Percentiles rank a stretch among this genome's conserved stretches.
phyloP scores from a whole-genome alignment of 92 coral and sea anemone genomes.

The Parazoanthus atlanticus region DNA sequence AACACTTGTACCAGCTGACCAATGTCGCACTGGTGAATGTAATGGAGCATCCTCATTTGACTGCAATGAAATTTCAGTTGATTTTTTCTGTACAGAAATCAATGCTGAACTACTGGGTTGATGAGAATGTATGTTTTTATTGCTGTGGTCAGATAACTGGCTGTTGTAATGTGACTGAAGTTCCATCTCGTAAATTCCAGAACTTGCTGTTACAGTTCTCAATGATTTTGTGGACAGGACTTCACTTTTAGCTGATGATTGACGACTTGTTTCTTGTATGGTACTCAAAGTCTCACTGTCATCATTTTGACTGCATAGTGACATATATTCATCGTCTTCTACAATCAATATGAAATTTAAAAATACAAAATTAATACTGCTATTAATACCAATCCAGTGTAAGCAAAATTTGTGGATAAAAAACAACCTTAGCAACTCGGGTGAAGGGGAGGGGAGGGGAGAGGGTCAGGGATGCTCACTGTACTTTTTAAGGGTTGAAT shows the following conservation, averaged over 20 bases:
- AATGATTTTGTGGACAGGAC: slow-evolving; percentile 16
- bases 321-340: slow-evolving; percentile 89
- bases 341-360: neutral
- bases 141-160: slow-evolving; percentile 22
- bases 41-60: slow-evolving; percentile 30
- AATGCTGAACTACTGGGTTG: slow-evolving; percentile 1
- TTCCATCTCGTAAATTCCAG: slow-evolving; percentile 44
- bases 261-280: slow-evolving; percentile 37
- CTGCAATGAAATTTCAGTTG: slow-evolving; percentile 51
- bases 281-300: neutral
- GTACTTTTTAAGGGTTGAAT: too few relatives aligned
- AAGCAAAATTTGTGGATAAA: too few relatives aligned
- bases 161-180: slow-evolving; percentile 9
- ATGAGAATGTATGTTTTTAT: neutral
- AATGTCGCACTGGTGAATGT: slow-evolving; percentile 1
- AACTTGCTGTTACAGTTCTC: slow-evolving; percentile 23
- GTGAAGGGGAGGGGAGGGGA: too few relatives aligned
- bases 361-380: neutral
- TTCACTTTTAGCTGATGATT: slow-evolving; percentile 18
- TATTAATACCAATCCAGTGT: neutral
- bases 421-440: too few relatives aligned
- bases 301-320: slow-evolving; percentile 63
- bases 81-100: neutral
- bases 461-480: too few relatives aligned
- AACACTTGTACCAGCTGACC: slow-evolving; percentile 35